A percentile compares a stretch with the other conserved stretches of the same genome.
phyloP scores from a whole-genome alignment of 2,888 invertebrate genomes.

The Xylocampa areola region DNA sequence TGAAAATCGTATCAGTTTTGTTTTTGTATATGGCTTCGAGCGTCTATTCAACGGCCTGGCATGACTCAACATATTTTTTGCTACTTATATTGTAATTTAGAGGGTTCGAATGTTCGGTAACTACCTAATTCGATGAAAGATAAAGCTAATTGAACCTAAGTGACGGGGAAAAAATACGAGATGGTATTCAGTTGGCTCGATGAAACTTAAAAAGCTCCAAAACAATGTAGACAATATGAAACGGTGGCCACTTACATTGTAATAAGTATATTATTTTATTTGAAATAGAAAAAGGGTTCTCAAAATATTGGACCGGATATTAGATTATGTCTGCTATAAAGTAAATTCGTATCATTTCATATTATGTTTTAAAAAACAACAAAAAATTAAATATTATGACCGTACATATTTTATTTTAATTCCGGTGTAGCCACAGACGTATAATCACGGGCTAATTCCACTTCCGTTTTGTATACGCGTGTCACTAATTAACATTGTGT shows the following conservation, averaged over 20 bases:
- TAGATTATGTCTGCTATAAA: too few species aligned
- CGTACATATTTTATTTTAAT: conserved; percentile 22
- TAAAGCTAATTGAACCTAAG: conserved; percentile 69
- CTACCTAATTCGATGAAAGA: conserved; percentile 66
- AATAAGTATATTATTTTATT: background rate
- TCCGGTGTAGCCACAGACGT: conserved; percentile 44
- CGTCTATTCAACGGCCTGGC: conserved; percentile 21
- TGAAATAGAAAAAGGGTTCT: too few species aligned
- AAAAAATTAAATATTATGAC: conserved; percentile 4
- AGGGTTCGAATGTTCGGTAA: conserved; percentile 59
- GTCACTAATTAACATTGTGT: conserved; percentile 49
- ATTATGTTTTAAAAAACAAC: conserved; percentile 23
- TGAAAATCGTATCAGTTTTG: conserved; percentile 44
- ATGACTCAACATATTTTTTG: conserved; percentile 66
- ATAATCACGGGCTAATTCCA: conserved; percentile 39
- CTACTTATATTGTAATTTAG: conserved; percentile 66
- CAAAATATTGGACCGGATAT: too few species aligned
- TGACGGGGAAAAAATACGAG: conserved; percentile 50
- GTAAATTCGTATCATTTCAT: background rate
- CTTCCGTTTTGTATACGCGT: conserved; percentile 43
- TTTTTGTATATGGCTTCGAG: conserved; percentile 17
- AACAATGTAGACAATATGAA: conserved; percentile 14
- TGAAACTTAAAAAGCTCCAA: conserved; percentile 17
- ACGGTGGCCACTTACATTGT: conserved; percentile 2
- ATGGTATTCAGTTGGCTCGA: conserved; percentile 13